Conservation (phyloP, 2,888 invertebrate genomes). For the Orchesella flavescens region DNA sequence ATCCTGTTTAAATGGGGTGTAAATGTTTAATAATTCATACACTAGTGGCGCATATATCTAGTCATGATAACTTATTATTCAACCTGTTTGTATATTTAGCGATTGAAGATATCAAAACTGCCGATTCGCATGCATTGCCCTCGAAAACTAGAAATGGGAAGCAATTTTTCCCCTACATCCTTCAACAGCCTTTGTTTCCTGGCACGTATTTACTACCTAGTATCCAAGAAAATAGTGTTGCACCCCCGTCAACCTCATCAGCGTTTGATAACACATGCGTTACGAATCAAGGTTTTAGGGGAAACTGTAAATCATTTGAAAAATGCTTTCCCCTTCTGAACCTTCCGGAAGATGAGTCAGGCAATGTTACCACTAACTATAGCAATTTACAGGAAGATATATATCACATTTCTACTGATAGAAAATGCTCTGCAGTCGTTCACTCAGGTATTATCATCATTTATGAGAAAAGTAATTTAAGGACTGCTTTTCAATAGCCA, state of each 20-base stretch:
- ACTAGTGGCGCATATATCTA: no score
- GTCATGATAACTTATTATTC: no score
- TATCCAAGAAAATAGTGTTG: conserved; percentile 14
- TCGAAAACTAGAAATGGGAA: conserved; percentile 7
- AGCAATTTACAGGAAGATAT: conserved; percentile 42
- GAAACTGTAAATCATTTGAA: conserved; percentile 51
- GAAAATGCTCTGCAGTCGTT: conserved; percentile 53
- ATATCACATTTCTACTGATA: conserved; percentile 26
- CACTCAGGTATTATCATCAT: conserved; percentile 39
- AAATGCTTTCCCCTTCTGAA: conserved; percentile 48
- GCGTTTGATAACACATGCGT: conserved; percentile 24
- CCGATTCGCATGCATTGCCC: not conserved
- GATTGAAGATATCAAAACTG: no score
- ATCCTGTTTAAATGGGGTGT: not conserved
- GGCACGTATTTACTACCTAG: not conserved
- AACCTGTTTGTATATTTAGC: no score
- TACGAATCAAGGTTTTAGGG: conserved; percentile 35
- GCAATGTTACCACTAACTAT: conserved; percentile 27
- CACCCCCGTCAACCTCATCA: not conserved
- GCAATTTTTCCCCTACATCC: conserved; percentile 18
- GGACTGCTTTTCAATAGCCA: no score
- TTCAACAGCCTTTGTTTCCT: not conserved
- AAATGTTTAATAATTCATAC: no score
- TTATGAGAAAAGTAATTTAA: no score
- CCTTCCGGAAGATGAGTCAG: conserved; percentile 20